Evolutionary conservation across 2,797 vertebrate genomes (phyloP).

Genomic region (Jordanella pulchra): DNA sequence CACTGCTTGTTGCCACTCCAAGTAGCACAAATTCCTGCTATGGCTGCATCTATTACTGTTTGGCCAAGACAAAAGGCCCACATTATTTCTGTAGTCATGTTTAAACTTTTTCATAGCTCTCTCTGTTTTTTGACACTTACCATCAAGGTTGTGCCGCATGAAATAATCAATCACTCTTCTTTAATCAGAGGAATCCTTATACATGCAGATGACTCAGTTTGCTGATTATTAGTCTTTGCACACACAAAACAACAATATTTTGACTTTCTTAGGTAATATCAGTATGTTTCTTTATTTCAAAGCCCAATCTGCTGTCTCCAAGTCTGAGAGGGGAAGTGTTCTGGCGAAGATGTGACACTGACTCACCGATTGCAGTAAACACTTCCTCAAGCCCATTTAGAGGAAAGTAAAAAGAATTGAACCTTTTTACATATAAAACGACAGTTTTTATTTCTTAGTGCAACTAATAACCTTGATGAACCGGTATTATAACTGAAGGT

Average conservation of each 20-base stretch:
- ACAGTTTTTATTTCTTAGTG: background rate
- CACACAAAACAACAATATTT: background rate
- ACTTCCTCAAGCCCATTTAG: conserved; percentile 70
- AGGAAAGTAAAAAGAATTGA: conserved; percentile 25
- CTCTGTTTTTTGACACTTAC: conserved; percentile 39
- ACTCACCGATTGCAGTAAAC: conserved; percentile 57
- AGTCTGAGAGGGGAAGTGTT: conserved; percentile 36
- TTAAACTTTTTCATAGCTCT: conserved; percentile 30
- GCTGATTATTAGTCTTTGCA: conserved; percentile 36
- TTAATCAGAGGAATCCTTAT: conserved; percentile 20
- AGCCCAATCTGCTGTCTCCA: conserved; percentile 19
- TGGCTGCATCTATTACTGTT: conserved; percentile 13
- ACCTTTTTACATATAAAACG: background rate
- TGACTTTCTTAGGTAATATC: background rate
- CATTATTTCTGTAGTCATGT: too few species aligned
- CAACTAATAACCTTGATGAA: conserved; percentile 42
- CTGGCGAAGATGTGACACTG: conserved; percentile 59
- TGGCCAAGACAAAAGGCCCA: conserved; percentile 36
- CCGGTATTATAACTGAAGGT: conserved; percentile 35
- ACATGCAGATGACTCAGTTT: conserved; percentile 48
- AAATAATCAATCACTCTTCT: conserved; percentile 26
- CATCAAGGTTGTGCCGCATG: conserved; percentile 57
- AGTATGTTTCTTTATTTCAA: background rate
- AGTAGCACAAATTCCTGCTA: conserved; percentile 38
- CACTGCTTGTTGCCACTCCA: conserved; percentile 43